Conservation (phyloP, 30 jellyfish, hydroid and myxozoan species). For the Catostylus mosaicus region DNA sequence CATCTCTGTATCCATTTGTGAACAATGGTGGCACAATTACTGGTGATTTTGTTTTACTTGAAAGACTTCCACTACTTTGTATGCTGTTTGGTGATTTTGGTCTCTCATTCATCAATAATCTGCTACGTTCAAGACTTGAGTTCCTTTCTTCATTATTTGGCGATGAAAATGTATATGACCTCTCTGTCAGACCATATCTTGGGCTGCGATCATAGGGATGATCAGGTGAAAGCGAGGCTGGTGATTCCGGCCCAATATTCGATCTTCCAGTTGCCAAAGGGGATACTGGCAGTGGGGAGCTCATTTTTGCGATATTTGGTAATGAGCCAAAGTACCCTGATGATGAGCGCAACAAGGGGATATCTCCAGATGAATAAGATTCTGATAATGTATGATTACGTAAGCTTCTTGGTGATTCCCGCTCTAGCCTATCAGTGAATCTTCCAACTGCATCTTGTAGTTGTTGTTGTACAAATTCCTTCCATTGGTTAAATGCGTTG, state of each 20-base stretch:
- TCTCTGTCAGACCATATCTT: not conserved
- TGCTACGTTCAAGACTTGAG: conserved; percentile 28
- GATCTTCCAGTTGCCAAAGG: conserved; percentile 56
- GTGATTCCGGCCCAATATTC: conserved; percentile 22
- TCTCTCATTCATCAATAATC: conserved; percentile 40
- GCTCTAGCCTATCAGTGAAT: conserved; percentile 63
- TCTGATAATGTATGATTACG: conserved; percentile 71
- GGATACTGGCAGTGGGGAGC: conserved; percentile 57
- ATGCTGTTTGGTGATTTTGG: conserved; percentile 52
- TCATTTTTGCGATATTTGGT: conserved; percentile 37
- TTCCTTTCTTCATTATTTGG: conserved; percentile 13
- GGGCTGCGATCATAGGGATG: conserved; percentile 51
- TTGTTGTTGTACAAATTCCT: conserved; percentile 44
- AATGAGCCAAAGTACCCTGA: conserved; percentile 67
- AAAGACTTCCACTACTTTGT: conserved; percentile 43
- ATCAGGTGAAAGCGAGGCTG: conserved; percentile 54
- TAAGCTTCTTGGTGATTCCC: conserved; percentile 51
- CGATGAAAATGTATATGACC: conserved; percentile 26
- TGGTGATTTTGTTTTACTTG: conserved; percentile 26
- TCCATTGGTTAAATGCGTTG: conserved; percentile 53
- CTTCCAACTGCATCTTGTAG: conserved; percentile 61
- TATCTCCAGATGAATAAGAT: conserved; percentile 31
- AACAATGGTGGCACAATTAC: conserved; percentile 51
- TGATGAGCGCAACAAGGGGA: conserved; percentile 50
- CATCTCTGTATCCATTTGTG: conserved; percentile 30